These are phyloP conservation scores for Menidia beryllina DNA, from an alignment of 2,113 vertebrate genomes.

Conservation along the genomic window DNA sequence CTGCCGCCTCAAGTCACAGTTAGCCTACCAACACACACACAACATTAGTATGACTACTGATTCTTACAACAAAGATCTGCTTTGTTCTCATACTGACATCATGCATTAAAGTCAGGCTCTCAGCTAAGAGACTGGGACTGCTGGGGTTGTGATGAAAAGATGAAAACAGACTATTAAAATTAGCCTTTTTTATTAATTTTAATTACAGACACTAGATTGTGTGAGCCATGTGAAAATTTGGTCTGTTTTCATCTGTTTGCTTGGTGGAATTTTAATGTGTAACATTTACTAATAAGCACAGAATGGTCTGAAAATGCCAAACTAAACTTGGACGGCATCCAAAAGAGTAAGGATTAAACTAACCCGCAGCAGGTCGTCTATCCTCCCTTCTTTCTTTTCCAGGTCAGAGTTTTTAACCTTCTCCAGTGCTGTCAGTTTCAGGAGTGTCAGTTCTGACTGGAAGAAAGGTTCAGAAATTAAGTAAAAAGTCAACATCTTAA, in stretches of 20 bases:
- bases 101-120: not conserved
- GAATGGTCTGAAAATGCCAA: not conserved
- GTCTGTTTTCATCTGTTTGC: no score
- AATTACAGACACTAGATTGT: not conserved
- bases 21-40: constrained; percentile 81
- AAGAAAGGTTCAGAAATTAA: constrained; percentile 29
- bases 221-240: not conserved
- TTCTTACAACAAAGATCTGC: not conserved
- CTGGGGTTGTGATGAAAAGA: not conserved
- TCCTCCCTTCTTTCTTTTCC: constrained; percentile 96
- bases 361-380: constrained; percentile 95
- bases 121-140: not conserved
- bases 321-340: not conserved
- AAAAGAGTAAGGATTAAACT: constrained; percentile 45
- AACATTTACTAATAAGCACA: no score
- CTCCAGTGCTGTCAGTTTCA: constrained; percentile 94
- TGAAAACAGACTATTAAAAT: not conserved
- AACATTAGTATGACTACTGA: not conserved
- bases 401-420: constrained; percentile 95
- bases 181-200: not conserved
- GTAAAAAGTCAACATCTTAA: not conserved
- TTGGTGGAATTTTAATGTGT: no score
- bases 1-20: constrained; percentile 94
- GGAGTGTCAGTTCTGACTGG: constrained; percentile 94
- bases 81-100: not conserved